Evolutionary conservation across 2,888 invertebrate species (phyloP).

Genomic region (Lissonota sp.): DNA sequence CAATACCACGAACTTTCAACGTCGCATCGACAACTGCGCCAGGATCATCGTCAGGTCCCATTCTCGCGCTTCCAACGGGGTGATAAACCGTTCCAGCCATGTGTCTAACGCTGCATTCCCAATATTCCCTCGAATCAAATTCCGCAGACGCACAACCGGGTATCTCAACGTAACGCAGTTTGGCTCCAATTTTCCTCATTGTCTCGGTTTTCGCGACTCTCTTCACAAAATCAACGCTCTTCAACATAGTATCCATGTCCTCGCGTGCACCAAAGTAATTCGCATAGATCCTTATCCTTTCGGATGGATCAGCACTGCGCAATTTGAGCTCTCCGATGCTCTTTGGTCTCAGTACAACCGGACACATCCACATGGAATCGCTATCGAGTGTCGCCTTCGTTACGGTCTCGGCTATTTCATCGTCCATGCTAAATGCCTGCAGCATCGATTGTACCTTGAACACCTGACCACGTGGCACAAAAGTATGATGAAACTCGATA

Average conservation of each 20-base stretch:
- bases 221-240: conserved; percentile 75
- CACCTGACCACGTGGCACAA: conserved; percentile 80
- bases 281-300: conserved; percentile 85
- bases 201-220: conserved; percentile 71
- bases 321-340: conserved; percentile 84
- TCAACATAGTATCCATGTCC: conserved; percentile 81
- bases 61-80: conserved; percentile 87
- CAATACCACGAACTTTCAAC: conserved; percentile 85
- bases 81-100: conserved; percentile 87
- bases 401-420: conserved; percentile 72
- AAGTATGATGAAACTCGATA: conserved; percentile 85
- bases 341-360: conserved; percentile 83
- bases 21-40: conserved; percentile 86
- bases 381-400: conserved; percentile 69
- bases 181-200: conserved; percentile 69
- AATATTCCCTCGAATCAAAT: conserved; percentile 79
- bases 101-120: conserved; percentile 85
- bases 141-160: conserved; percentile 72
- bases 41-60: conserved; percentile 85
- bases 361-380: conserved; percentile 71
- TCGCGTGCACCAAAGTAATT: conserved; percentile 85
- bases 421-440: conserved; percentile 58
- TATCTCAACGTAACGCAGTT: conserved; percentile 69
- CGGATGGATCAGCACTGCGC: conserved; percentile 84
- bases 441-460: conserved; percentile 47